These are phyloP conservation scores for Chromobotia macracanthus DNA, from an alignment of 2,797 vertebrate species.

Conservation along the genomic window DNA sequence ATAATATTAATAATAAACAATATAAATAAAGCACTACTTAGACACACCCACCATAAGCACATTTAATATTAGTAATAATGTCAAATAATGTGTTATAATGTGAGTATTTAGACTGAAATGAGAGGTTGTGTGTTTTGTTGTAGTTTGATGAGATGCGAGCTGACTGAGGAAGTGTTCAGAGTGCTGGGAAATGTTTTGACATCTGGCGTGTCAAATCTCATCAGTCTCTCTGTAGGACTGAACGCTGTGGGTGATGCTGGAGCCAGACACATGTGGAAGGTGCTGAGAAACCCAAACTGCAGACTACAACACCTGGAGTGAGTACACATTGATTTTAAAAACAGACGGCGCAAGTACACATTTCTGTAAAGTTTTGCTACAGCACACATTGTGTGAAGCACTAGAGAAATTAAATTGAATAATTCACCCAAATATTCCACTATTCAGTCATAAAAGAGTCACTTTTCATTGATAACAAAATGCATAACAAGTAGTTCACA, in stretches of 20 bases:
- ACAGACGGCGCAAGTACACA: background rate
- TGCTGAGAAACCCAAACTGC: slow-evolving; percentile 77
- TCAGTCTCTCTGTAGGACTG: slow-evolving; percentile 77
- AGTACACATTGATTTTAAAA: slow-evolving; percentile 55
- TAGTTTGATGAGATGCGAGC: slow-evolving; percentile 79
- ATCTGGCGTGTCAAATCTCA: slow-evolving; percentile 71
- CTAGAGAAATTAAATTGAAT: too few species aligned
- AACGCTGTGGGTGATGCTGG: slow-evolving; percentile 77
- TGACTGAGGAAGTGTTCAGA: slow-evolving; percentile 75
- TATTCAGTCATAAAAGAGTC: too few species aligned
- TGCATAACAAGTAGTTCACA: too few species aligned
- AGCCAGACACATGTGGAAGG: slow-evolving; percentile 76
- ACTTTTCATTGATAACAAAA: too few species aligned
- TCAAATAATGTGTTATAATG: background rate
- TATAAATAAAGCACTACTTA: too few species aligned
- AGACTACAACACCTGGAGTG: slow-evolving; percentile 82
- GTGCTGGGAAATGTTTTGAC: slow-evolving; percentile 73
- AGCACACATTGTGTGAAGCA: too few species aligned
- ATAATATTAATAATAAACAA: background rate
- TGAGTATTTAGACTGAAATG: background rate
- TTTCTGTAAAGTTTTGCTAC: too few species aligned
- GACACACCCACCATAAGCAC: too few species aligned
- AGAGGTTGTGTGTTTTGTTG: slow-evolving; percentile 4
- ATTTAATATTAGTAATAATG: background rate
- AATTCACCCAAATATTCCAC: too few species aligned